Conservation (phyloP, 2,888 invertebrate genomes). For the Himalopsyche japonica region DNA sequence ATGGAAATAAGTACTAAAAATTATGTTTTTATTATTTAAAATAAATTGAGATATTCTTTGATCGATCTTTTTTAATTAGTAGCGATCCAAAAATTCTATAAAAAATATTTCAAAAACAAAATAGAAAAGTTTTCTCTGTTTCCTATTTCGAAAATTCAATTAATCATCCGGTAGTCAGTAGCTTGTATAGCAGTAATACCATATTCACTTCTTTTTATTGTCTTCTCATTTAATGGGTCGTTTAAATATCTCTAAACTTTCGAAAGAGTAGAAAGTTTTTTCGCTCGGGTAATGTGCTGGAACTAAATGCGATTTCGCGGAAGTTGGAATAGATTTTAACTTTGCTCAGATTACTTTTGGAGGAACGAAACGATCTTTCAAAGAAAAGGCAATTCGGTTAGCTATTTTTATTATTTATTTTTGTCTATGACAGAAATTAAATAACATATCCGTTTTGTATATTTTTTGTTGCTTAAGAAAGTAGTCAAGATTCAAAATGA, state of each 20-base stretch:
- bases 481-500: no score
- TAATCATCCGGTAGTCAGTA: neutral
- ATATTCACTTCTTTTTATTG: neutral
- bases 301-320: conserved; percentile 36
- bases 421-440: no score
- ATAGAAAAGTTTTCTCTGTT: no score
- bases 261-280: conserved; percentile 12
- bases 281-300: conserved; percentile 37
- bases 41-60: no score
- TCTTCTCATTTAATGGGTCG: neutral
- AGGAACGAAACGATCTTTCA: neutral
- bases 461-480: no score
- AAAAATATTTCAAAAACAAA: no score
- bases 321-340: conserved; percentile 39
- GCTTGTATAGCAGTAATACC: neutral
- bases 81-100: no score
- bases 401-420: no score
- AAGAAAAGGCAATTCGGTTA: neutral
- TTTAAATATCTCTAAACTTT: conserved; percentile 1
- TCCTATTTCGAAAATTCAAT: neutral
- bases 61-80: no score
- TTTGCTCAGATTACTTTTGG: conserved; percentile 35
- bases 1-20: no score
- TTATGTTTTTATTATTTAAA: no score
- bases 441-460: no score